A percentile compares a stretch with the other conserved stretches of the same genome.
phyloP scores from a whole-genome alignment of 2,113 vertebrate genomes.

The Carassius gibelio region DNA sequence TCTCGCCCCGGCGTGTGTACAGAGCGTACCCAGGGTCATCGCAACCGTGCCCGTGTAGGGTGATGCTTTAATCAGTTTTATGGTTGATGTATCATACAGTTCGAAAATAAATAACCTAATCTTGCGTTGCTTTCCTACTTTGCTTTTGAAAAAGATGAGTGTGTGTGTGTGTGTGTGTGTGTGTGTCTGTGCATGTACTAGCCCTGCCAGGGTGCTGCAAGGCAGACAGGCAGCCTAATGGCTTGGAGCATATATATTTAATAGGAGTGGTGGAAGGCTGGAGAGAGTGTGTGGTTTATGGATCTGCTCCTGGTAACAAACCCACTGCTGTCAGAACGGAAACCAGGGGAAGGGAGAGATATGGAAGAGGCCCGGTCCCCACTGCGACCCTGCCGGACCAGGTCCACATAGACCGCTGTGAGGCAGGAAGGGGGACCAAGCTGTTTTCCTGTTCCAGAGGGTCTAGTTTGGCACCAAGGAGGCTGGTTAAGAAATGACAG shows the following conservation, averaged over 20 bases:
- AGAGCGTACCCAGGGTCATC: neutral
- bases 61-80: conserved; percentile 62
- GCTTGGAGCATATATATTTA: conserved; percentile 62
- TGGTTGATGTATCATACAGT: conserved; percentile 46
- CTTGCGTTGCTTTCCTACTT: neutral
- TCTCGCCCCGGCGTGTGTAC: conserved; percentile 27
- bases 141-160: neutral
- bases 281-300: conserved; percentile 63
- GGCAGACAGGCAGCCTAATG: conserved; percentile 54
- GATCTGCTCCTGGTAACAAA: conserved; percentile 61
- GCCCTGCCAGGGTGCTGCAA: conserved; percentile 34
- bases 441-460: conserved; percentile 57
- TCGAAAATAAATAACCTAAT: conserved; percentile 48
- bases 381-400: conserved; percentile 59
- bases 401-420: conserved; percentile 54
- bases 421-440: conserved; percentile 56
- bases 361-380: conserved; percentile 57
- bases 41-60: conserved; percentile 20
- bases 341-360: conserved; percentile 50
- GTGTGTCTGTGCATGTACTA: conserved; percentile 1
- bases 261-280: conserved; percentile 54
- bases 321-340: conserved; percentile 61
- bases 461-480: conserved; percentile 44
- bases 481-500: conserved; percentile 50
- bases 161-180: neutral